Base-by-base conservation (phyloP, 1,140 invertebrate species). In the Caenorhabditis latens region DNA sequence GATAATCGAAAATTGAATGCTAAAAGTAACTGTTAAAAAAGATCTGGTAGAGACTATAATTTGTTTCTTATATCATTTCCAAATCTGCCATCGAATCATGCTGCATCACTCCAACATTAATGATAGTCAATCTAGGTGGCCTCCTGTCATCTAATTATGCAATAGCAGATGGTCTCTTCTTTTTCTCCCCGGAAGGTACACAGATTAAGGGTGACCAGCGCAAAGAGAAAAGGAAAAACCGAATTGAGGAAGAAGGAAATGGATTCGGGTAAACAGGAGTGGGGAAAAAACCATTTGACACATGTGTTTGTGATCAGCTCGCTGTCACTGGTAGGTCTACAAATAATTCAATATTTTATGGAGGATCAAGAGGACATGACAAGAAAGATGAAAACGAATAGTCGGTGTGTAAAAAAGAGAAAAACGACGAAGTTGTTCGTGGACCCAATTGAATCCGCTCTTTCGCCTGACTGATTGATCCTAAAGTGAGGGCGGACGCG, bases 401-500 rank as follows among this genome's bases (percentile, higher is more conserved):
- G 13, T 3, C 63, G 11, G 24, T 67, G 42, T 71, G 57, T n/a
- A n/a, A 63, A 63, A 63, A 13, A 63, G 14, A 63, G 32, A 79
- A 79, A 79, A 71, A 46, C 7, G 9, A 71, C 7, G 50, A 50
- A 46, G 46, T 53, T 79, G 71, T 79, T 79, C 71, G 65, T 46
- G 42, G 65, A 43, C 32, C 61, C 61, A 65, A 32, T 65, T 9
- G 21, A 8, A n/a, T n/a, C 40, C 63, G 9, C 63, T 40, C 11
- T 21, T 61, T 21, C 21, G 67, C 19, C 67, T 46, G 67, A 75
- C 46, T 46, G 67, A 75, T 75, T 32, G 32, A 32, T 32, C 32
- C n/a, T 46, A 24, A 43, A 42, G 43, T n/a, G 71, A 50, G 46
- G 71, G 65, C 42, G 71, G 71, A 50, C 71, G 71, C 71, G 71